Evolutionary conservation across 2,113 vertebrate species (phyloP).

Genomic region (Motacilla tschutschensis): DNA sequence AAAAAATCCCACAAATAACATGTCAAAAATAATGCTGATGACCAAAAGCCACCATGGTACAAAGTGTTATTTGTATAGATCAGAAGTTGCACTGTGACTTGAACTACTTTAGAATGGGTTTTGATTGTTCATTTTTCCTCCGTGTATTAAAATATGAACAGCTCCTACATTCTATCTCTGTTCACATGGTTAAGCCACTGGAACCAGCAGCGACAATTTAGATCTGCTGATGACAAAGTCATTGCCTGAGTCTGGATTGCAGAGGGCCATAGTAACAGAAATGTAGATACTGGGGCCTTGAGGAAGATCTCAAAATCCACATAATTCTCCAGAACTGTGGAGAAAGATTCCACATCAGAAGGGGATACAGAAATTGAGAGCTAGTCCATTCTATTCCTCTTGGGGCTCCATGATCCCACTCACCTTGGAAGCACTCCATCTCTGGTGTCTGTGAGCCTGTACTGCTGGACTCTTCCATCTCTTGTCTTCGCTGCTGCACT

Average conservation of each 20-base stretch:
- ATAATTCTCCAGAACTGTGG: background rate
- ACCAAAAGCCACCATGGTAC: background rate
- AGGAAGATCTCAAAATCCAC: background rate
- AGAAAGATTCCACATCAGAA: background rate
- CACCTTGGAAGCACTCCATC: slow-evolving; percentile 84
- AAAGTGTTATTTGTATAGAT: background rate
- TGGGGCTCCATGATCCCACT: background rate
- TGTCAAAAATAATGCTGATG: background rate
- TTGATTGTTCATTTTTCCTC: background rate
- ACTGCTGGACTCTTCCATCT: slow-evolving; percentile 88
- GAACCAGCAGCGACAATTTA: background rate
- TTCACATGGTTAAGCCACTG: background rate
- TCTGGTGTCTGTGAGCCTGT: slow-evolving; percentile 89
- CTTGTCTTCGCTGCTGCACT: slow-evolving; percentile 72
- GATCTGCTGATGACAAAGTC: background rate
- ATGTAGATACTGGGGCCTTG: background rate
- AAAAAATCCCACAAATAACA: background rate
- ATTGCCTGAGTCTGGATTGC: background rate
- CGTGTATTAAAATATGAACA: background rate
- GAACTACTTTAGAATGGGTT: background rate
- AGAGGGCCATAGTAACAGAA: background rate
- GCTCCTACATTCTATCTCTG: background rate
- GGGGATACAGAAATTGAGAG: background rate
- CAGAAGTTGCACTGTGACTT: background rate
- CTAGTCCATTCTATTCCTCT: background rate